Evolutionary conservation across 2,888 invertebrate species (phyloP), one percentile per base, ranked within the genome.

Genomic region (Lissonota sp.): DNA sequence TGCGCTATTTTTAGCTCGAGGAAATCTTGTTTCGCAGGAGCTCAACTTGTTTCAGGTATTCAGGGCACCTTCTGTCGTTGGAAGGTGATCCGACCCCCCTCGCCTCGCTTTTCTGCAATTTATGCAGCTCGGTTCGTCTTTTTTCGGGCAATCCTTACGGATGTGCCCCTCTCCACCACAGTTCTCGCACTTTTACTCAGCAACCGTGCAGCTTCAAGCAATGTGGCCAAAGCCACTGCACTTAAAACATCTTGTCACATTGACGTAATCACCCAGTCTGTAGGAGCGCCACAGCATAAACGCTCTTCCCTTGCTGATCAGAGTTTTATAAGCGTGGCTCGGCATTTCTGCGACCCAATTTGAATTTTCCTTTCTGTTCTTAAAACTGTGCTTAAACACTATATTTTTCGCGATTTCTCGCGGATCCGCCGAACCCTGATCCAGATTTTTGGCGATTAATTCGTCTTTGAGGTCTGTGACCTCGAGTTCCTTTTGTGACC

Each of bases 211-310:
- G 8, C n/a, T n/a, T 12, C 26, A 66, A 0, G 71, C 73, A 6
- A 73, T 39, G 8, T 77, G 77, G 0, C 77, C 77, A 40, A 44
- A 69, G 0, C 69, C 40, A 5, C 39, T 39, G 44, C 81, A 81
- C n/a, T 72, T 72, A 7, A 42, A 80, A 42, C 77, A 73, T 12
- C 62, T 58, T 3, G 51, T 80, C 0, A 76, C 39, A 5, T 58
- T 66, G 0, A 67, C 3, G 8, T n/a, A 67, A 2, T 79, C 62
- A 0, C 40, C 16, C 0, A 79, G 51, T 3, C 46, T 12, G 26
- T 63, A 57, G 0, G 79, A 72, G 10, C 14, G 1, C 72, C 72
- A 79, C 8, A 39, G 10, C 46, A 66, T 60, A 10, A 40, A 67
- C 3, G 53, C 57, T 14, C 74, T 12, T 1, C 14, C 8, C 5